Percentiles rank a stretch among this genome's conserved stretches.
These are phyloP conservation scores for Sminthopsis crassicaudata DNA, from an alignment of 2,113 vertebrate species.

Conservation along the genomic window DNA sequence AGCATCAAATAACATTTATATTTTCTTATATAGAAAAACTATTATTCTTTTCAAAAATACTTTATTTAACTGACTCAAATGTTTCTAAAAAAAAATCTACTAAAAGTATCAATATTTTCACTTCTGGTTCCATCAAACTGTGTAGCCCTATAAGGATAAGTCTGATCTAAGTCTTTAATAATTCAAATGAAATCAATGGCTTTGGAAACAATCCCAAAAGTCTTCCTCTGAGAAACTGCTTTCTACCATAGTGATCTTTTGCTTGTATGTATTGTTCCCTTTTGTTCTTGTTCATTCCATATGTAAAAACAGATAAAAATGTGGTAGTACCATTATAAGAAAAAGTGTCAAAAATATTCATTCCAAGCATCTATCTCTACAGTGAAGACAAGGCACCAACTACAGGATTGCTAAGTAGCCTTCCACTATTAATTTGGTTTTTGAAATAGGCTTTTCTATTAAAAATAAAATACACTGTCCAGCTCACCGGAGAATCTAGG, in stretches of 20 bases:
- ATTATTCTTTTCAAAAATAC: constrained; percentile 7
- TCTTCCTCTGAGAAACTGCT: constrained; percentile 14
- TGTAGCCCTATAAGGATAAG: constrained; percentile 6
- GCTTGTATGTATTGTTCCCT: constrained; percentile 32
- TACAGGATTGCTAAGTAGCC: not conserved
- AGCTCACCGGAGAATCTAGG: not conserved
- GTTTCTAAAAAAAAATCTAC: constrained; percentile 35
- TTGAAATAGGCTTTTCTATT: not conserved
- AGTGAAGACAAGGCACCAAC: not conserved
- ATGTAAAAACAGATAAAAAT: not conserved
- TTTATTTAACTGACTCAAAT: not conserved
- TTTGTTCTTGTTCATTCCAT: not conserved
- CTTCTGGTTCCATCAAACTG: not conserved
- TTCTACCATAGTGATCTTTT: constrained; percentile 27
- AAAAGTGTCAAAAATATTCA: not conserved
- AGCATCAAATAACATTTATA: not conserved
- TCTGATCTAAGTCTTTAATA: constrained; percentile 42
- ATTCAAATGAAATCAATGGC: constrained; percentile 36
- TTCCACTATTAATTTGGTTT: not conserved
- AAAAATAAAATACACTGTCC: not conserved
- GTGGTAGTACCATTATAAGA: not conserved
- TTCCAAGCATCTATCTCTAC: not conserved
- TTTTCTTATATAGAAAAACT: constrained; percentile 24
- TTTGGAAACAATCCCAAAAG: not conserved
- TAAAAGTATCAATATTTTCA: not conserved